Conservation (phyloP, 2,797 vertebrate genomes). For the Platyrinchus mystaceus region DNA sequence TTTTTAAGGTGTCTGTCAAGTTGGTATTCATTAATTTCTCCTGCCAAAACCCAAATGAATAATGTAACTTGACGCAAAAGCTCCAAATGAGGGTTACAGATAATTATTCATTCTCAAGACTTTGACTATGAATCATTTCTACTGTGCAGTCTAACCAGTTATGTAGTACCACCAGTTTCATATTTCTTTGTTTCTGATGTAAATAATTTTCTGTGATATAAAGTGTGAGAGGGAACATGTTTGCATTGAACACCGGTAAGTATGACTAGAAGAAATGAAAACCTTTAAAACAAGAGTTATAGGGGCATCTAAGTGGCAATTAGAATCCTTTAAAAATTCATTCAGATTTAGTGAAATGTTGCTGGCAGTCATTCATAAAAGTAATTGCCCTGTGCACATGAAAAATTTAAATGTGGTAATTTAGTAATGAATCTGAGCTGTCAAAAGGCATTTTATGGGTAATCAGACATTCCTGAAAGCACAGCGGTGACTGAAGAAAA, state of each 20-base stretch:
- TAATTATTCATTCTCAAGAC: conserved; percentile 34
- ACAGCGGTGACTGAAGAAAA: conserved; percentile 8
- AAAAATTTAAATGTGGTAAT: conserved; percentile 57
- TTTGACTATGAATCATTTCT: conserved; percentile 28
- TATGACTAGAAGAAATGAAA: neutral
- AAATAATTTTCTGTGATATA: neutral
- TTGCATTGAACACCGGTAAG: neutral
- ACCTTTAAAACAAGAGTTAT: neutral
- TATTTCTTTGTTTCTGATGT: conserved; percentile 13
- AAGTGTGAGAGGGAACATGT: neutral
- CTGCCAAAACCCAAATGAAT: conserved; percentile 24
- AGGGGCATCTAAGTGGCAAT: conserved; percentile 12
- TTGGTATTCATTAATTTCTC: conserved; percentile 18
- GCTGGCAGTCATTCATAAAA: conserved; percentile 58
- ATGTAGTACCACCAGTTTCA: neutral
- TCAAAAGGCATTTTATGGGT: conserved; percentile 38
- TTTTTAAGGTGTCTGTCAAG: conserved; percentile 30
- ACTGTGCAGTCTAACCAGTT: neutral
- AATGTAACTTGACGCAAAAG: neutral
- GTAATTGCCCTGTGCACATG: conserved; percentile 49
- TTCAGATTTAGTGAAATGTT: conserved; percentile 51
- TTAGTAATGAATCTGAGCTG: conserved; percentile 50
- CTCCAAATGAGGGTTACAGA: neutral
- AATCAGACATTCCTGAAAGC: conserved; percentile 15
- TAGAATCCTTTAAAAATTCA: conserved; percentile 50